These are phyloP conservation scores for Habrosyne pyritoides DNA, from an alignment of 2,888 invertebrate genomes.

Conservation along the genomic window DNA sequence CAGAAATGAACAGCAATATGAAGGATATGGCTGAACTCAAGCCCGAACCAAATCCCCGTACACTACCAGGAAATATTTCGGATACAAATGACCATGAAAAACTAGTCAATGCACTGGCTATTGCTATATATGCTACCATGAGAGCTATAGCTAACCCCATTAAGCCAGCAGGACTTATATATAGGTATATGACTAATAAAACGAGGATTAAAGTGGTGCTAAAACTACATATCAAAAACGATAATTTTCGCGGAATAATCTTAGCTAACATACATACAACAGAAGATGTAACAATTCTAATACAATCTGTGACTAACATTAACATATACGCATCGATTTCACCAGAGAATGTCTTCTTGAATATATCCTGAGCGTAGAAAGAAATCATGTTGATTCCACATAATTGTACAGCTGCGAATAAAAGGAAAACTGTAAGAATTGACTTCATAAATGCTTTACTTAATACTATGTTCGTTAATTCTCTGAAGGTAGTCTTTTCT, in stretches of 20 bases:
- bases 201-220: conserved; percentile 33
- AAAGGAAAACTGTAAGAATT: conserved; percentile 27
- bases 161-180: conserved; percentile 32
- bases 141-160: conserved; percentile 43
- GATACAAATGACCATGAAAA: conserved; percentile 55
- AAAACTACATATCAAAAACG: conserved; percentile 39
- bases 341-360: conserved; percentile 46
- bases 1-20: conserved; percentile 45
- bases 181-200: conserved; percentile 39
- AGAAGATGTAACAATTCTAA: conserved; percentile 35
- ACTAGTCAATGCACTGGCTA: conserved; percentile 40
- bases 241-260: conserved; percentile 39
- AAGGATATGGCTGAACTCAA: conserved; percentile 47
- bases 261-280: conserved; percentile 42
- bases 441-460: conserved; percentile 47
- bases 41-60: conserved; percentile 58
- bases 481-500: conserved; percentile 25
- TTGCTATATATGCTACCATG: conserved; percentile 42
- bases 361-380: conserved; percentile 53
- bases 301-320: conserved; percentile 49
- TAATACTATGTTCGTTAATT: conserved; percentile 34
- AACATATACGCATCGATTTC: conserved; percentile 45
- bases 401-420: conserved; percentile 47
- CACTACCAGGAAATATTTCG: conserved; percentile 53
- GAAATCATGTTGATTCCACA: conserved; percentile 52